Base-by-base conservation (phyloP, 2,888 invertebrate species). In the Cheilosia impressa region DNA sequence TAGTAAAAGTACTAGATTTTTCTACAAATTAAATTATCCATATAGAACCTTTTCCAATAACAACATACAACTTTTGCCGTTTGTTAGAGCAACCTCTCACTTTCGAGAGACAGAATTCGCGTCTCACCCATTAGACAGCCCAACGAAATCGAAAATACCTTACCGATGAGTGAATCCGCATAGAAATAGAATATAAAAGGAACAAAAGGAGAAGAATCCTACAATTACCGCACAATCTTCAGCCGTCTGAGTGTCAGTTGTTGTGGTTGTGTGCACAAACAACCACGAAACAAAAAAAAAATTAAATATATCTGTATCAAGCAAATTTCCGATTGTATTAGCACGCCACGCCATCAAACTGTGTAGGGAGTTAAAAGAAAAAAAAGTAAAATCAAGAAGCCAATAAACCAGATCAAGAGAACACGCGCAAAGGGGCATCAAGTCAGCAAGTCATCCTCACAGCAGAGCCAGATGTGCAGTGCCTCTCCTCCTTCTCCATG, bases 401-500 rank as follows among this genome's bases (percentile, higher is more conserved):
- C 34, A 66, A 17, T 17, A 72, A 27, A 57, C 10, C 31, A 73
- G 45, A 53, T 41, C 66, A 75, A 45, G 58, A 45, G 50, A 63
- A 58, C 24, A 65, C 57, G 52, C 52, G 53, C 53, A 68, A 38
- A 69, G 68, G 52, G 38, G 41, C 77, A 77, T 19, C 50, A 78
- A 83, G 68, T 68, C 62, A 65, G 77, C 68, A 34, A 52, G 66
- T 63, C 66, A 66, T 53, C 22, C 41, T 43, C 38, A 19, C 41
- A 53, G 10, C 41, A 58, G 38, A 79, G 63, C 83, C 83, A 84
- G 79, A 84, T 84, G 83, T 79, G 83, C 79, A 73, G 24, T 63
- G 62, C 22, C 19, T 53, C 60, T 38, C 55, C 41, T 47, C 47
- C 53, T 57, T 41, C 50, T 17, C 65, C 53, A 38, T 38, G 38